Conservation (phyloP, 2,888 invertebrate species). For the Hedya salicella region DNA sequence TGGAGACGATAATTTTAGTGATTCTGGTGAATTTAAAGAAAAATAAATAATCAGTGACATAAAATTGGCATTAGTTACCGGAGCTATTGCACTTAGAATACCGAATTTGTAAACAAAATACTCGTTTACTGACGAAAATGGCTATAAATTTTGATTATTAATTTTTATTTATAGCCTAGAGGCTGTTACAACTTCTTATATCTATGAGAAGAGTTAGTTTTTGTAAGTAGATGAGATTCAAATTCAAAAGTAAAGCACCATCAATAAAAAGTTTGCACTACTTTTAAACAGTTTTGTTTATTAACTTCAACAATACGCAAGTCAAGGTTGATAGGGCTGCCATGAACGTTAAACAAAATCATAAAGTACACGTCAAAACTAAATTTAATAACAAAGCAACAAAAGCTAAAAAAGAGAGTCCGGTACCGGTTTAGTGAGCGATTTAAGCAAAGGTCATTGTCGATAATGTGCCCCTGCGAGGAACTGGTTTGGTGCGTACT, state of each 20-base stretch:
- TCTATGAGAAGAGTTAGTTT: too few species aligned
- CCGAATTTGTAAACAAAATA: too few species aligned
- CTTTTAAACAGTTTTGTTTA: background rate
- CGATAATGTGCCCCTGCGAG: slow-evolving; percentile 49
- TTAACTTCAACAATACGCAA: slow-evolving; percentile 13
- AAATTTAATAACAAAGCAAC: slow-evolving; percentile 34
- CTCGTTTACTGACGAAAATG: too few species aligned
- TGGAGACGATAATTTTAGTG: background rate
- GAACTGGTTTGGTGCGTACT: slow-evolving; percentile 37
- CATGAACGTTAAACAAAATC: slow-evolving; percentile 25
- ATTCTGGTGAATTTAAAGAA: background rate
- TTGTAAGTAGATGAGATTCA: too few species aligned
- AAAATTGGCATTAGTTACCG: background rate
- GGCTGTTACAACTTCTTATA: too few species aligned
- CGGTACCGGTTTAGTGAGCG: slow-evolving; percentile 56
- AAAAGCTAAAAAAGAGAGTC: slow-evolving; percentile 40
- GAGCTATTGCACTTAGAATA: too few species aligned
- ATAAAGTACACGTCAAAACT: slow-evolving; percentile 27
- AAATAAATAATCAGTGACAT: background rate
- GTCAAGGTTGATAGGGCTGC: slow-evolving; percentile 21
- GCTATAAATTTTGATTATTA: too few species aligned
- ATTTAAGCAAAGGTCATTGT: slow-evolving; percentile 62
- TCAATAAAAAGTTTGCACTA: background rate
- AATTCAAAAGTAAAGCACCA: background rate
- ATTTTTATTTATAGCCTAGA: too few species aligned